Percentiles rank a stretch among this genome's conserved stretches.
Conservation (phyloP, 2,113 vertebrate genomes). For the Lepus americanus region DNA sequence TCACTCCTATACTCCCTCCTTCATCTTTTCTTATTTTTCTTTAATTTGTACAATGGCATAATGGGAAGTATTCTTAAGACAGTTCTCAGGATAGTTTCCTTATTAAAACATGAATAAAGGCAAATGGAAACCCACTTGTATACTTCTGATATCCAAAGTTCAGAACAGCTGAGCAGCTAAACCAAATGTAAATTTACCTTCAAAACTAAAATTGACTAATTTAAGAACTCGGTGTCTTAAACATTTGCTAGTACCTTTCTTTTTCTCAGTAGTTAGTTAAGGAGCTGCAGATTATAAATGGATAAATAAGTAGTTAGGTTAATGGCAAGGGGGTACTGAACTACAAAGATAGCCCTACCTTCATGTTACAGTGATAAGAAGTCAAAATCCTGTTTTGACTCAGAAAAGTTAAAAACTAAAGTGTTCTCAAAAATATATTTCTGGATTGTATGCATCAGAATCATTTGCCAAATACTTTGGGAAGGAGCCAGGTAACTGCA, state of each 20-base stretch:
- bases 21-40: too few species aligned
- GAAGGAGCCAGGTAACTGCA: not conserved
- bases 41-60: too few species aligned
- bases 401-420: not conserved
- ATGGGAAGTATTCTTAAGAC: too few species aligned
- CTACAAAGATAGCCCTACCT: not conserved
- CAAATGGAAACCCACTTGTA: too few species aligned
- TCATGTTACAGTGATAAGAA: not conserved
- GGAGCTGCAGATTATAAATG: not conserved
- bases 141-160: not conserved
- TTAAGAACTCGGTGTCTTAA: not conserved
- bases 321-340: not conserved
- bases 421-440: conserved; percentile 6
- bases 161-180: not conserved
- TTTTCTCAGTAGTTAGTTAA: not conserved
- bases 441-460: not conserved
- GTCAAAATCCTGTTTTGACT: not conserved
- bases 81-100: too few species aligned
- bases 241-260: not conserved
- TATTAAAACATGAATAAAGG: too few species aligned
- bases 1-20: too few species aligned
- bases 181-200: not conserved
- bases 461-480: not conserved
- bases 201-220: not conserved
- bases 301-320: not conserved